Evolutionary conservation across 2,888 invertebrate genomes (phyloP).

Genomic region (Drosophila differens): DNA sequence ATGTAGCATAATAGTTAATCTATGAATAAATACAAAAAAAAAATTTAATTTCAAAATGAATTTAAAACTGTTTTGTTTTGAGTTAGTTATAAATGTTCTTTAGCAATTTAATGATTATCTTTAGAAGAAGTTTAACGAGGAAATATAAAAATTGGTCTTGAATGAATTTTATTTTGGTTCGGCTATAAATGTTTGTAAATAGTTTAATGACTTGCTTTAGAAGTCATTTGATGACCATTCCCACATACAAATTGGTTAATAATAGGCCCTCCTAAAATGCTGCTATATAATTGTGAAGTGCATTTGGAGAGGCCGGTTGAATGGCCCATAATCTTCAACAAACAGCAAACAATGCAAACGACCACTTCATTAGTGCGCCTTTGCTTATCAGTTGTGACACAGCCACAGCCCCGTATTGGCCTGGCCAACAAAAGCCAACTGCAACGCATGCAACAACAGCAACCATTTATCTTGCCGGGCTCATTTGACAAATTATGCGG

Average conservation of each 20-base stretch:
- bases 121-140: neutral
- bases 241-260: slow-evolving; percentile 2
- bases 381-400: slow-evolving; percentile 56
- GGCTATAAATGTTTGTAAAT: neutral
- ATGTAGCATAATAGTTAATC: no score
- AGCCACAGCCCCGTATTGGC: slow-evolving; percentile 7
- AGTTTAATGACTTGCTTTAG: neutral
- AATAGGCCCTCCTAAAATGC: slow-evolving; percentile 61
- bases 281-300: slow-evolving; percentile 46
- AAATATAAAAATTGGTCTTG: neutral
- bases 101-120: neutral
- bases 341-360: slow-evolving; percentile 35
- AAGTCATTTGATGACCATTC: slow-evolving; percentile 15
- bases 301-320: slow-evolving; percentile 43
- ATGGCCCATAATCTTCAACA: slow-evolving; percentile 51
- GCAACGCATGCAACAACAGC: slow-evolving; percentile 35
- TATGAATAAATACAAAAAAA: neutral
- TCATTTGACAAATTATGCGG: slow-evolving; percentile 71
- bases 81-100: neutral
- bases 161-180: no score
- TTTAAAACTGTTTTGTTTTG: neutral
- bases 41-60: neutral
- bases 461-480: slow-evolving; percentile 61
- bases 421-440: slow-evolving; percentile 40
- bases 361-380: slow-evolving; percentile 62